These are phyloP conservation scores for Chamaedrilus cognettii DNA, from an alignment of 2,888 invertebrate species.

Conservation along the genomic window DNA sequence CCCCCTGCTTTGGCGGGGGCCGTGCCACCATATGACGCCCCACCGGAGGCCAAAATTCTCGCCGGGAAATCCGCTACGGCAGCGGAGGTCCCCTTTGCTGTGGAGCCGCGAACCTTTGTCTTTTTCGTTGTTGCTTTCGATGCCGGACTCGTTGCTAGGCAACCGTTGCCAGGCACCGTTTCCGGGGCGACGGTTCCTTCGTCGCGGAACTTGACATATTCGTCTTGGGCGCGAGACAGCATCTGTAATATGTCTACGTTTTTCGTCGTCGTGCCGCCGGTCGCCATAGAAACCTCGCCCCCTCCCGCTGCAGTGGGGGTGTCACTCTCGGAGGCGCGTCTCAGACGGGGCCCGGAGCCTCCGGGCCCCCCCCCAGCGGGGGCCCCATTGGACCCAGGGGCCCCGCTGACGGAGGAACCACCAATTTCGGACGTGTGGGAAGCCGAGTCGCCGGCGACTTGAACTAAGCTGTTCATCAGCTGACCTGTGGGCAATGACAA, in stretches of 20 bases:
- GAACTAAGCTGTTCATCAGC: slow-evolving; percentile 38
- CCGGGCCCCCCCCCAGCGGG: slow-evolving; percentile 1
- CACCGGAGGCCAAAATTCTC: too few relatives aligned
- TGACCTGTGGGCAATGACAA: too few relatives aligned
- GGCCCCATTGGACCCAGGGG: slow-evolving; percentile 38
- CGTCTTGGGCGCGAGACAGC: slow-evolving; percentile 87
- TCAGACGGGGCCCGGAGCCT: slow-evolving; percentile 23
- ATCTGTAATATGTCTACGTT: slow-evolving; percentile 70
- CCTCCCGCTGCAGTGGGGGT: slow-evolving; percentile 16
- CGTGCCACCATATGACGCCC: too few relatives aligned
- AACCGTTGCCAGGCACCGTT: too few relatives aligned
- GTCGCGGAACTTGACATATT: slow-evolving; percentile 68
- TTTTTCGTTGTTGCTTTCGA: too few relatives aligned
- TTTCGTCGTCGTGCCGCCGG: slow-evolving; percentile 33
- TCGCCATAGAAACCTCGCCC: slow-evolving; percentile 5
- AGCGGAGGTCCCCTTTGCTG: too few relatives aligned
- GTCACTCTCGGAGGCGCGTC: slow-evolving; percentile 47
- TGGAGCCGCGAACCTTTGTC: too few relatives aligned
- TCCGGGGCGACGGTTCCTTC: too few relatives aligned
- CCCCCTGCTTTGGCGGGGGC: too few relatives aligned
- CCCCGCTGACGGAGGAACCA: slow-evolving; percentile 43
- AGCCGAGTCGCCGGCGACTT: slow-evolving; percentile 41
- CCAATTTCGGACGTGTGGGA: slow-evolving; percentile 25
- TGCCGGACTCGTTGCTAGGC: too few relatives aligned
- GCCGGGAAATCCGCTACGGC: too few relatives aligned